phyloP scores from a whole-genome alignment of 2,888 invertebrate genomes.

The Hermaeophaga mercurialis region DNA sequence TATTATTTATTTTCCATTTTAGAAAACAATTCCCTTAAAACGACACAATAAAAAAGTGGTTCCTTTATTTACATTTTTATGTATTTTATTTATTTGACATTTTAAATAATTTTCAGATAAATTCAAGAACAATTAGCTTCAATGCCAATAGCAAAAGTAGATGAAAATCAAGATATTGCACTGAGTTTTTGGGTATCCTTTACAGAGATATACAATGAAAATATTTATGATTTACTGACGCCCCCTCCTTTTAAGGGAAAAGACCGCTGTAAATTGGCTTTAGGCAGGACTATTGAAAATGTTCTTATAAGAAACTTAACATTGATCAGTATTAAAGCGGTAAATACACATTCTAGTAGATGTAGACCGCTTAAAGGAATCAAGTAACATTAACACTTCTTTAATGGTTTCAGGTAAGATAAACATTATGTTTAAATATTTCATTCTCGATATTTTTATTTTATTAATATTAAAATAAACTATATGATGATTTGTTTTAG shows the following conservation, averaged over 20 bases:
- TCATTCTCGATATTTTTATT: no score
- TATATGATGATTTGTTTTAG: no score
- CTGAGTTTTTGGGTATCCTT: slow-evolving; percentile 82
- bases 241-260: slow-evolving; percentile 25
- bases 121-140: slow-evolving; percentile 45
- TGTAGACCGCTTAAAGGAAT: slow-evolving; percentile 82
- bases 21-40: neutral
- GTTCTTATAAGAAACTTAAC: slow-evolving; percentile 63
- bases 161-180: slow-evolving; percentile 34
- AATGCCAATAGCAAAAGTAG: slow-evolving; percentile 38
- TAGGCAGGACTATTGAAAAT: slow-evolving; percentile 52
- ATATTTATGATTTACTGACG: slow-evolving; percentile 76
- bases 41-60: slow-evolving; percentile 24
- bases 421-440: no score
- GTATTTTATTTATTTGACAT: neutral
- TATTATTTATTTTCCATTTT: no score
- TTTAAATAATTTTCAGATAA: slow-evolving; percentile 28
- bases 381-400: slow-evolving; percentile 88
- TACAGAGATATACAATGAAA: slow-evolving; percentile 90
- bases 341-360: slow-evolving; percentile 83
- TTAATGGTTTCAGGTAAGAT: slow-evolving; percentile 73
- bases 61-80: neutral
- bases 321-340: slow-evolving; percentile 59
- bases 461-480: no score
- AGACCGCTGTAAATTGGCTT: slow-evolving; percentile 52